phyloP scores from a whole-genome alignment of 2,113 vertebrate species.

The Solea solea region DNA sequence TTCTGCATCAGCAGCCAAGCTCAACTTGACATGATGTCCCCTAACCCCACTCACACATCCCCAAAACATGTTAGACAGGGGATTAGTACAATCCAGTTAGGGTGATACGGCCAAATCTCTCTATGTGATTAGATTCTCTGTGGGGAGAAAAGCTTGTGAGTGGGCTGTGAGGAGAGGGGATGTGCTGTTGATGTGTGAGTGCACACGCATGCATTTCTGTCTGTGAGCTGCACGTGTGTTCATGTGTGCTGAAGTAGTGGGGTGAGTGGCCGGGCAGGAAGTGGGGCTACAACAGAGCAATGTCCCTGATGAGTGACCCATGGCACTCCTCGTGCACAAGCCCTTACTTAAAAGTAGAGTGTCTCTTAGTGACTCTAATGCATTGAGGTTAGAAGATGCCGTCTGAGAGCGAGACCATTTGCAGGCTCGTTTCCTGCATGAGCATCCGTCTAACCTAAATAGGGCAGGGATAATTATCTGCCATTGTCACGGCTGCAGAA shows the following conservation, averaged over 20 bases:
- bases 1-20: constrained; percentile 70
- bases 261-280: constrained; percentile 35
- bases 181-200: constrained; percentile 43
- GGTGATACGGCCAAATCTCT: constrained; percentile 75
- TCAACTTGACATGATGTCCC: constrained; percentile 72
- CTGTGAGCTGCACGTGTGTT: constrained; percentile 1
- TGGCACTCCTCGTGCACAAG: constrained; percentile 50
- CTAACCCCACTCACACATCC: constrained; percentile 74
- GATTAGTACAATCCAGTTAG: constrained; percentile 83
- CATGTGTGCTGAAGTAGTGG: constrained; percentile 36
- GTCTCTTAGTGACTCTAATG: constrained; percentile 69
- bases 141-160: constrained; percentile 49
- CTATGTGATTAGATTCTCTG: constrained; percentile 77
- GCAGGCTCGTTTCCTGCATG: constrained; percentile 50
- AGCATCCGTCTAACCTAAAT: constrained; percentile 60
- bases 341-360: constrained; percentile 71
- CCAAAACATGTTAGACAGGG: constrained; percentile 76
- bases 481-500: constrained; percentile 55
- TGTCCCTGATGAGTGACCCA: constrained; percentile 67
- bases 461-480: constrained; percentile 58
- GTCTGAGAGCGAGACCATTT: constrained; percentile 66
- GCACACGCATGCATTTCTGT: not conserved
- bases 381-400: constrained; percentile 68
- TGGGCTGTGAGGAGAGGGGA: constrained; percentile 42
- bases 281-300: constrained; percentile 48